Conservation (phyloP, 2,113 vertebrate genomes). For the Leptobrachium ailaonicum region DNA sequence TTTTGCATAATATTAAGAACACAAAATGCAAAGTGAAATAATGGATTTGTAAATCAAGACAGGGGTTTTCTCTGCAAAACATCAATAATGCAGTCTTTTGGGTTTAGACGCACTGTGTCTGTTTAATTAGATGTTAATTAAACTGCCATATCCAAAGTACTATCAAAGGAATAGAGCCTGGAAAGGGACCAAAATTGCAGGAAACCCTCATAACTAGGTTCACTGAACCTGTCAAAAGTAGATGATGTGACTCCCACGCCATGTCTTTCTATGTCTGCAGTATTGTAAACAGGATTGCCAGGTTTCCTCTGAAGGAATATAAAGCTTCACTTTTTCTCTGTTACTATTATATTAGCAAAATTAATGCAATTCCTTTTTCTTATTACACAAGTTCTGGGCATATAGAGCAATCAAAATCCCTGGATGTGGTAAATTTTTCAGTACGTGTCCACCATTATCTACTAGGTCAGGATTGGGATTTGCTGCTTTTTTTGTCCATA, state of each 20-base stretch:
- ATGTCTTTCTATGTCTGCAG: neutral
- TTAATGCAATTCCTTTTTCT: too few relatives aligned
- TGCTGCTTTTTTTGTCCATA: too few relatives aligned
- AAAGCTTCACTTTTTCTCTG: neutral
- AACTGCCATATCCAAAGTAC: conserved; percentile 5
- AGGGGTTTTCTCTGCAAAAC: conserved; percentile 11
- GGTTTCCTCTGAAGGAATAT: neutral
- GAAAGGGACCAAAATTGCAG: neutral
- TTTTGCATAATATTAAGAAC: neutral
- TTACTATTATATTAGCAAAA: neutral
- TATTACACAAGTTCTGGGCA: too few relatives aligned
- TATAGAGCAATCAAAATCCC: too few relatives aligned
- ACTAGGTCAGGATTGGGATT: too few relatives aligned
- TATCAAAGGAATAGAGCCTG: neutral
- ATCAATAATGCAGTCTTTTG: conserved; percentile 24
- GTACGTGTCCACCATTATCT: too few relatives aligned
- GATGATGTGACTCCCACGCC: conserved; percentile 10
- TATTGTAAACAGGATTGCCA: neutral
- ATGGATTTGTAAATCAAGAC: neutral
- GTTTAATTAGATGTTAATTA: conserved; percentile 28
- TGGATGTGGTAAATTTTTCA: too few relatives aligned
- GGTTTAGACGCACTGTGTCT: neutral
- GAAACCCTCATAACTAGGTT: neutral
- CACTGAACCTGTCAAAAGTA: conserved; percentile 19
- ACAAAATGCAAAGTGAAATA: conserved; percentile 1